phyloP scores from a whole-genome alignment of 1,140 invertebrate genomes.

The Orussus abietinus region DNA sequence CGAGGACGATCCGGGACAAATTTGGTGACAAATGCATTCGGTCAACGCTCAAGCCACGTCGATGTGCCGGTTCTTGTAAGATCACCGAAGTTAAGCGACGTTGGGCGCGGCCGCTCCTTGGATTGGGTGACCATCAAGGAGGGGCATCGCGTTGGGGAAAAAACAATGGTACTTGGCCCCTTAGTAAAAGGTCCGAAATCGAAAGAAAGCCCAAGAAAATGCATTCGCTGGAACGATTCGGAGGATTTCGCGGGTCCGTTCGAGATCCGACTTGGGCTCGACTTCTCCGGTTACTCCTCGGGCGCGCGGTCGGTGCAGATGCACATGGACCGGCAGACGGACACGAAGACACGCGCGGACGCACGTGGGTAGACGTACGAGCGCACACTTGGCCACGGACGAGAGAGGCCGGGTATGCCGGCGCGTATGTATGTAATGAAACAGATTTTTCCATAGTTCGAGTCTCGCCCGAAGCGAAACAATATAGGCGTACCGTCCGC shows the following conservation, averaged over 20 bases:
- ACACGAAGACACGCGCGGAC: conserved; percentile 1
- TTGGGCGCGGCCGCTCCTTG: too few relatives aligned
- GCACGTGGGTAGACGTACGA: conserved; percentile 8
- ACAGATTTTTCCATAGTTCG: conserved; percentile 29
- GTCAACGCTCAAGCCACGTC: too few relatives aligned
- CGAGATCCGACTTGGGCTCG: not conserved
- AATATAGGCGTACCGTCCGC: conserved; percentile 15
- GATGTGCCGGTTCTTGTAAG: too few relatives aligned
- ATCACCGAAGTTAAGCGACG: too few relatives aligned
- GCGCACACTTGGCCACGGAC: not conserved
- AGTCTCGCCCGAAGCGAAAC: conserved; percentile 19
- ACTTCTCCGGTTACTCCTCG: conserved; percentile 22
- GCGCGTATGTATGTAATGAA: conserved; percentile 24
- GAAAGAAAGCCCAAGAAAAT: not conserved
- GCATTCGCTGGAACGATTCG: conserved; percentile 7
- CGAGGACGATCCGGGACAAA: too few relatives aligned
- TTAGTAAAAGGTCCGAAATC: not conserved
- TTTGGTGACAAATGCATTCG: too few relatives aligned
- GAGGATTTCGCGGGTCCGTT: conserved; percentile 2
- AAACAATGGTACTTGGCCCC: not conserved
- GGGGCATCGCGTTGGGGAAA: not conserved
- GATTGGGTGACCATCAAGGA: too few relatives aligned
- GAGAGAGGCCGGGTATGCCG: not conserved
- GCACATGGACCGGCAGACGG: conserved; percentile 3
- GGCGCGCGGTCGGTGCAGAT: conserved; percentile 7